Evolutionary conservation across 2,113 vertebrate species (phyloP), one percentile per base, ranked within the genome.

Genomic region (Centropristis striata): DNA sequence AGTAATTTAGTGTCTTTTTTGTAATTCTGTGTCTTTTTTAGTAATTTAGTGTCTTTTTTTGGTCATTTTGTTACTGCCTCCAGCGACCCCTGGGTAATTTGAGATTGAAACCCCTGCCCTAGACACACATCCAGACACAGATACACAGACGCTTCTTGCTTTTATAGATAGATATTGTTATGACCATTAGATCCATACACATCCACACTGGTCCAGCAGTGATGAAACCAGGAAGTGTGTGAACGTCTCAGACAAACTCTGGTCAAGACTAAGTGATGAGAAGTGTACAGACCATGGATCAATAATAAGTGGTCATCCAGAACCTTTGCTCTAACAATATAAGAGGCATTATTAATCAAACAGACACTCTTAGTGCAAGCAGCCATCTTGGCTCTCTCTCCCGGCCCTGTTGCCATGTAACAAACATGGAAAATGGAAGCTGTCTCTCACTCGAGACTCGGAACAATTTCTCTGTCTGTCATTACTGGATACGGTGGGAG

Each of bases 271-370:
- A 18, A 58, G 69, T 46, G 53, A 71, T 61, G 67, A 49, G 81
- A 81, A 61, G 32, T 21, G 5, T 50, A 55, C 51, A 76, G 70
- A 50, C 16, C 53, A 63, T 16, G 53, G 57, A 87, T 76, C 46
- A 60, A 78, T 81, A 80, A 61, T 21, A 68, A 76, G 58, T 75
- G 63, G 55, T 71, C 63, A 79, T 63, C 67, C 59, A 71, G 75
- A 80, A 27, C 49, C 39, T 75, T 58, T 75, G 59, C 55, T 75
- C 63, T 64, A 37, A 80, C 60, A 54, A 55, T 71, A 70, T 69
- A 80, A 66, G 23, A 66, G 75, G 37, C 18, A 41, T 50, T 71
- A 83, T 86, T 79, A 82, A 88, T 90, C 89, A 92, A 80, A 73
- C 21, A 59, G 75, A 83, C 83, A 68, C 23, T 50, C 16, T 44